Percentiles rank a stretch among this genome's conserved stretches.
Evolutionary conservation across 1,140 invertebrate genomes (phyloP).

Genomic region (Batillaria attramentaria): DNA sequence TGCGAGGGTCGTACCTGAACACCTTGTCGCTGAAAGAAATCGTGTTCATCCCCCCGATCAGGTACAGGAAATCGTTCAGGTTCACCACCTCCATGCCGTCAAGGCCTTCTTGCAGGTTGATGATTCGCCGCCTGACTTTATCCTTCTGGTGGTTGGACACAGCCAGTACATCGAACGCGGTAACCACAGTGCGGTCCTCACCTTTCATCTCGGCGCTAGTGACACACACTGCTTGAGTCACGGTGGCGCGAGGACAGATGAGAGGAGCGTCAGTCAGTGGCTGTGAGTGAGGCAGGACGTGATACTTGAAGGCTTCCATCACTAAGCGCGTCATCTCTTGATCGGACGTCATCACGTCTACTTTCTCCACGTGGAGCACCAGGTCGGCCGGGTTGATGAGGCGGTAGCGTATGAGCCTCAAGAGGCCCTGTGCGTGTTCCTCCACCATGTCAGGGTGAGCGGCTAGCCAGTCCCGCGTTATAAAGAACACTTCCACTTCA

Average conservation of each 20-base stretch:
- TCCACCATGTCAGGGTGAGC: slow-evolving; percentile 60
- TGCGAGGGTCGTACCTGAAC: slow-evolving; percentile 68
- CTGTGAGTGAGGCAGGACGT: slow-evolving; percentile 71
- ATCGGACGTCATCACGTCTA: slow-evolving; percentile 69
- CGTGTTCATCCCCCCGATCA: slow-evolving; percentile 71
- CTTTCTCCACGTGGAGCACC: slow-evolving; percentile 68
- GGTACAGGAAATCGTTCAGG: slow-evolving; percentile 71
- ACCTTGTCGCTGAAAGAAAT: slow-evolving; percentile 71
- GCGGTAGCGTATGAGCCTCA: slow-evolving; percentile 70
- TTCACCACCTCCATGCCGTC: slow-evolving; percentile 72
- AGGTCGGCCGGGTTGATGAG: slow-evolving; percentile 69
- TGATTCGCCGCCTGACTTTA: slow-evolving; percentile 66
- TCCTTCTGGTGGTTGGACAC: slow-evolving; percentile 64
- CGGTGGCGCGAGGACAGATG: slow-evolving; percentile 65
- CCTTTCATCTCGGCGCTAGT: slow-evolving; percentile 71
- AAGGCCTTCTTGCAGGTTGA: slow-evolving; percentile 68
- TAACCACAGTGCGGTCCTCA: slow-evolving; percentile 69
- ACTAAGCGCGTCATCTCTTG: slow-evolving; percentile 70
- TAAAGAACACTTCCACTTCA: slow-evolving; percentile 71
- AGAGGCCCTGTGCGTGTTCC: slow-evolving; percentile 63
- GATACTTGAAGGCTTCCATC: slow-evolving; percentile 70
- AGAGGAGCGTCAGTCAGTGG: slow-evolving; percentile 55
- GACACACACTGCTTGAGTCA: slow-evolving; percentile 67
- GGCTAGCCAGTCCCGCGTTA: slow-evolving; percentile 69
- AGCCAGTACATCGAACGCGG: no score